Evolutionary conservation across 2,113 vertebrate genomes (phyloP), one percentile per base, ranked within the genome.

Genomic region (Rousettus leschenaultii): DNA sequence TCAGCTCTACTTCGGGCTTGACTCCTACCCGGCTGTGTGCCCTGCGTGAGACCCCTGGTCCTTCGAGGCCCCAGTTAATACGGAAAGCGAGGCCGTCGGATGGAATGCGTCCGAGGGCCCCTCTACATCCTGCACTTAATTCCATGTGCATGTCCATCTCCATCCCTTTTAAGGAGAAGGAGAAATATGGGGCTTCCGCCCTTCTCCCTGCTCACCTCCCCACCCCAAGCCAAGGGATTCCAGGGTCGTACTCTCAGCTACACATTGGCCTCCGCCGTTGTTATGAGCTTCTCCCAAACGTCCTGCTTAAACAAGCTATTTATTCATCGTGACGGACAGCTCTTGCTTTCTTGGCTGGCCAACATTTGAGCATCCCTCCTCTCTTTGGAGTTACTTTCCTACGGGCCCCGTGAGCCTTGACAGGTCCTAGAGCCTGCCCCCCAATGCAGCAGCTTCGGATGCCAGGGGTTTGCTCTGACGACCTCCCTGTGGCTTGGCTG

Each of bases 241-340:
- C 10, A 8, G 28, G 19, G 33, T 6, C 51, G 48, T 8, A 15
- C 6, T 35, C 40, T 73, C 18, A n/a, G 6, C 43, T 7, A 11
- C 40, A 35, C 13, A 1, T 2, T n/a, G 11, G 18, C 53, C 8
- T 2, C 14, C 0, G 0, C 6, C 24, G 14, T n/a, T 21, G 0
- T 12, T 28, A 35, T 9, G 40, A 55, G 11, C n/a, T 30, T 26
- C 33, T 22, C 9, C 3, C 33, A 22, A 51, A 51, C 48, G 13
- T 51, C 48, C 48, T 51, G 48, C 48, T 14, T 51, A 13, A 51
- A 51, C 48, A 14, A 51, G 13, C 13, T 51, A 51, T 51, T 51
- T 51, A 51, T 51, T 14, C 48, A 51, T 51, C 48, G 13, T 51
- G 48, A 14, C 48, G 13, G 3, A 51, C 48, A 51, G 48, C 48